Evolutionary conservation across 2,113 vertebrate genomes (phyloP).

Genomic region (Lagenorhynchus albirostris): DNA sequence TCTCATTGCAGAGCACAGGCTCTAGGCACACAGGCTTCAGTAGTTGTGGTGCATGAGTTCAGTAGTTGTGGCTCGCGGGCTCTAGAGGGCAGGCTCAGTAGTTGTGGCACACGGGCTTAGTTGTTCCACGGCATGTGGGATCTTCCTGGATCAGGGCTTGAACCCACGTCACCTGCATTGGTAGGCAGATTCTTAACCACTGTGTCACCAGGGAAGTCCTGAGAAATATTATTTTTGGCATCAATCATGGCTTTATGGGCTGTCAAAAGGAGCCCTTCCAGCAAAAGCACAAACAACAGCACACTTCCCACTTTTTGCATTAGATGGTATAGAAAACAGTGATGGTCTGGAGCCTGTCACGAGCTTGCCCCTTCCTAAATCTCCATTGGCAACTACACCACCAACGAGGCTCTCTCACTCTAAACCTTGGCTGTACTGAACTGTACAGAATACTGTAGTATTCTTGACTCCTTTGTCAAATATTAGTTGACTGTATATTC

Average conservation of each 20-base stretch:
- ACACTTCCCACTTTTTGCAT: background rate
- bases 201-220: too few relatives aligned
- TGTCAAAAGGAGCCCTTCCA: background rate
- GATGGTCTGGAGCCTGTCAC: background rate
- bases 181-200: too few relatives aligned
- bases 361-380: background rate
- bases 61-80: too few relatives aligned
- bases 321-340: background rate
- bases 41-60: too few relatives aligned
- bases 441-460: background rate
- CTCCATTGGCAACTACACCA: background rate
- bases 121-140: too few relatives aligned
- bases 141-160: too few relatives aligned
- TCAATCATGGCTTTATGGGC: slow-evolving; percentile 45
- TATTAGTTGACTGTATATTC: background rate
- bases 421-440: background rate
- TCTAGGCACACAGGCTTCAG: too few relatives aligned
- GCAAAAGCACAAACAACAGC: background rate
- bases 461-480: background rate
- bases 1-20: too few relatives aligned
- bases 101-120: too few relatives aligned
- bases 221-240: slow-evolving; percentile 42
- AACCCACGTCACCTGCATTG: too few relatives aligned
- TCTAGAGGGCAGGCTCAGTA: too few relatives aligned
- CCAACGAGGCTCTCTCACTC: background rate